Evolutionary conservation across 2,888 invertebrate genomes (phyloP).

Genomic region (Agrilus cyanescens): DNA sequence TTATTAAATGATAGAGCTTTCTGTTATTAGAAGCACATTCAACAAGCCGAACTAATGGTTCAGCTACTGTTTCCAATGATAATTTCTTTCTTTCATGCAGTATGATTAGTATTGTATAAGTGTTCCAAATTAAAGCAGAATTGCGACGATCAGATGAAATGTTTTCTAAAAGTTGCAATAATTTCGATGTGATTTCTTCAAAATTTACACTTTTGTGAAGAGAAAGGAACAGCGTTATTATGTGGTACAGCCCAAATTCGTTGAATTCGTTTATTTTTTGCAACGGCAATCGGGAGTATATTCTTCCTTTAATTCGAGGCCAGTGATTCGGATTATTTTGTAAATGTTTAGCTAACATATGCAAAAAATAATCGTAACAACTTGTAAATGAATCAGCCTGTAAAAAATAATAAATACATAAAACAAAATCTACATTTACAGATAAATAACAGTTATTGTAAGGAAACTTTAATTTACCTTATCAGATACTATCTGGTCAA

Average conservation of each 20-base stretch:
- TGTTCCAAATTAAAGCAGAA: slow-evolving; percentile 22
- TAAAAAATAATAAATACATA: too few relatives aligned
- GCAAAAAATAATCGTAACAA: slow-evolving; percentile 25
- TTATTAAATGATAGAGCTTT: slow-evolving; percentile 23
- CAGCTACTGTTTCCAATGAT: slow-evolving; percentile 20
- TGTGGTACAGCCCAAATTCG: slow-evolving; percentile 26
- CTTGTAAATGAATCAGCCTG: too few relatives aligned
- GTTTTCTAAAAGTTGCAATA: slow-evolving; percentile 22
- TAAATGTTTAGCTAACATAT: slow-evolving; percentile 26
- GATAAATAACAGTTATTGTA: too few relatives aligned
- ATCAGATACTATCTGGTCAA: slow-evolving; percentile 11
- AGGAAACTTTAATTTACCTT: too few relatives aligned
- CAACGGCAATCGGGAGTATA: slow-evolving; percentile 32
- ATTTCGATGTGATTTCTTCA: slow-evolving; percentile 27
- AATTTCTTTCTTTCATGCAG: slow-evolving; percentile 14
- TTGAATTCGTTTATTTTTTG: slow-evolving; percentile 29
- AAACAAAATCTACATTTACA: too few relatives aligned
- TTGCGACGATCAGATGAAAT: slow-evolving; percentile 22
- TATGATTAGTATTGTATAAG: slow-evolving; percentile 27
- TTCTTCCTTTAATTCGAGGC: slow-evolving; percentile 31
- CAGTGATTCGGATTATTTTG: slow-evolving; percentile 28
- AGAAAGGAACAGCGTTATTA: slow-evolving; percentile 26
- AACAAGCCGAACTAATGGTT: slow-evolving; percentile 19
- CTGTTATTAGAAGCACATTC: slow-evolving; percentile 22
- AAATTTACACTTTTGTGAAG: slow-evolving; percentile 22